Evolutionary conservation across 2,113 vertebrate genomes (phyloP).

Genomic region (Nibea coibor): DNA sequence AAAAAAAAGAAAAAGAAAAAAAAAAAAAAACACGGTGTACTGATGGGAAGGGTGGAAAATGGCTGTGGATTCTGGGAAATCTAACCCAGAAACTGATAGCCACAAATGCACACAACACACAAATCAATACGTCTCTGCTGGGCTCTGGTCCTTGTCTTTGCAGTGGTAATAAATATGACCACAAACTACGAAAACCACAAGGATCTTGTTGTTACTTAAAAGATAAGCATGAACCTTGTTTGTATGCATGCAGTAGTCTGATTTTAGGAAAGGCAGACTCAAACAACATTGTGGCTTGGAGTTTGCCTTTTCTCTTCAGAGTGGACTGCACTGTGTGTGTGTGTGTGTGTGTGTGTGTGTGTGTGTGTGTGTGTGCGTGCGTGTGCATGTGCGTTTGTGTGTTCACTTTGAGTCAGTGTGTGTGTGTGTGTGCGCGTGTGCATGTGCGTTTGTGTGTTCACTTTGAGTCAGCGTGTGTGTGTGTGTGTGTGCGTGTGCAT

Average conservation of each 20-base stretch:
- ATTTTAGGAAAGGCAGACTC: slow-evolving; percentile 32
- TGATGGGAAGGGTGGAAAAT: slow-evolving; percentile 56
- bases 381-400: no score
- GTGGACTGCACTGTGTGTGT: neutral
- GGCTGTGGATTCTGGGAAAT: slow-evolving; percentile 73
- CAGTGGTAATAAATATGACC: slow-evolving; percentile 44
- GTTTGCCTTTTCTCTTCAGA: slow-evolving; percentile 3
- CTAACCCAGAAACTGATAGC: slow-evolving; percentile 71
- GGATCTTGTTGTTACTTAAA: slow-evolving; percentile 42
- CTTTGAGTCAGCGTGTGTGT: no score
- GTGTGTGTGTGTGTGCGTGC: no score
- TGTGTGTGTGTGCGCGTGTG: no score
- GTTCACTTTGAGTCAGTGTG: no score
- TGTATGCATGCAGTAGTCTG: slow-evolving; percentile 14
- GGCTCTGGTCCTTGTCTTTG: slow-evolving; percentile 45
- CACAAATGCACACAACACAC: slow-evolving; percentile 59
- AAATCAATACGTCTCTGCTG: slow-evolving; percentile 72
- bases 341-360: no score
- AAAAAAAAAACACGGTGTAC: slow-evolving; percentile 19
- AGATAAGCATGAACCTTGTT: slow-evolving; percentile 27
- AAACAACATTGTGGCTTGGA: neutral
- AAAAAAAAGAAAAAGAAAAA: neutral
- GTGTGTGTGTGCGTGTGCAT: neutral
- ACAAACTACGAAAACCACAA: slow-evolving; percentile 37
- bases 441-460: no score